A percentile compares a stretch with the other conserved stretches of the same genome.
phyloP scores from a whole-genome alignment of 2,888 invertebrate genomes.

The Stenoptilia bipunctidactyla region DNA sequence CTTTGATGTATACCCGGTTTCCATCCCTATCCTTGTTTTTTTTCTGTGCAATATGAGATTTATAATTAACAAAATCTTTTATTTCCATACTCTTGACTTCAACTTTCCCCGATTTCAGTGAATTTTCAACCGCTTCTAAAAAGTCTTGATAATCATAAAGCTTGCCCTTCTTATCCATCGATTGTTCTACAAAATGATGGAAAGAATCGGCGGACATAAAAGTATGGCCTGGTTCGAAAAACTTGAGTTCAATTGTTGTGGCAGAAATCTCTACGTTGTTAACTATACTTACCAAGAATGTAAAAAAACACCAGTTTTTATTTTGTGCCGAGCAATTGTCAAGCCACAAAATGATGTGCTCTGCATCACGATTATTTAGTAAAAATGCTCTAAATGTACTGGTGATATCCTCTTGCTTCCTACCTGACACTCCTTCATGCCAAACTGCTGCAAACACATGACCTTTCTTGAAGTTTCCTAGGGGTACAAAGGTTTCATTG shows the following conservation, averaged over 20 bases:
- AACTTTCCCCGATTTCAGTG: conserved; percentile 12
- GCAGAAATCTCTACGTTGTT: conserved; percentile 9
- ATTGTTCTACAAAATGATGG: background rate
- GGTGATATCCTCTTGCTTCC: no score
- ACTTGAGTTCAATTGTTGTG: conserved; percentile 9
- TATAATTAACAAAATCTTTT: conserved; percentile 12
- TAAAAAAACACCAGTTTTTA: no score
- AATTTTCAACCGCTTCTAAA: conserved; percentile 9
- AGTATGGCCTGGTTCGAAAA: conserved; percentile 11
- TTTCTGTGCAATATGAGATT: conserved; percentile 8
- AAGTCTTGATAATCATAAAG: conserved; percentile 7
- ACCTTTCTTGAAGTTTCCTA: no score
- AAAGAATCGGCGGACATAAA: conserved; percentile 2
- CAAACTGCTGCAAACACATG: no score
- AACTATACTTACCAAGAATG: no score
- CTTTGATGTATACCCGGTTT: conserved; percentile 10
- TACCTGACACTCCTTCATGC: no score
- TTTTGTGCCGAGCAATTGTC: conserved; percentile 2
- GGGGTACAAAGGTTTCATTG: conserved; percentile 7
- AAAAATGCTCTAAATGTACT: background rate
- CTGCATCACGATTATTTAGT: no score
- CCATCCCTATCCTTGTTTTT: conserved; percentile 10
- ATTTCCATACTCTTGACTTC: conserved; percentile 11
- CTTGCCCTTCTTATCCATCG: conserved; percentile 10
- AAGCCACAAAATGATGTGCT: conserved; percentile 8